These are phyloP conservation scores for Pterocles burchelli DNA, from an alignment of 2,113 vertebrate genomes.

Conservation along the genomic window DNA sequence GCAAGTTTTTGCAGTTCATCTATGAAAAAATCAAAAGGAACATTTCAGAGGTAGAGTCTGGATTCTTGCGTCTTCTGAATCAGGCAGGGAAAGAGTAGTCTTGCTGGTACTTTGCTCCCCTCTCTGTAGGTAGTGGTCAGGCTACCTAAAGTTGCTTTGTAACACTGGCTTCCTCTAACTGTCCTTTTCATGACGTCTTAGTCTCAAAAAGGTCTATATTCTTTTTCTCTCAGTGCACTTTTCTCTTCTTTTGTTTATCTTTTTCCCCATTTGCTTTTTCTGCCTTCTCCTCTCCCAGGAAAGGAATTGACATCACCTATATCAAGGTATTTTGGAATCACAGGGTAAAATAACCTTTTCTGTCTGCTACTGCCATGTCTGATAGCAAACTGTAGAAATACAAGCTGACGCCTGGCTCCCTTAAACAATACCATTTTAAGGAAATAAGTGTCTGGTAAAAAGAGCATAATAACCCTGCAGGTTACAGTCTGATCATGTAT, in stretches of 20 bases:
- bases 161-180: not conserved
- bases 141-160: not conserved
- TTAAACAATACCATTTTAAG: not conserved
- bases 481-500: not conserved
- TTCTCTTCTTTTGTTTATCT: not conserved
- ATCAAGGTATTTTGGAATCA: not conserved
- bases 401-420: not conserved
- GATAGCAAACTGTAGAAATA: not conserved
- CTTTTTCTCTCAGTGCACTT: not conserved
- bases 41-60: conserved; percentile 14
- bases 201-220: not conserved
- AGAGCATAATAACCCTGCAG: not conserved
- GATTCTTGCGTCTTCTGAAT: not conserved
- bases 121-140: not conserved
- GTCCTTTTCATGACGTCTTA: not conserved
- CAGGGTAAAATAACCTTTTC: not conserved
- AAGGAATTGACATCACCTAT: not conserved
- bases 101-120: not conserved
- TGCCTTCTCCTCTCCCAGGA: not conserved
- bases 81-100: not conserved
- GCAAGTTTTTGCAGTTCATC: not conserved
- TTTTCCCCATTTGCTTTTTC: not conserved
- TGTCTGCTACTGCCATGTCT: not conserved
- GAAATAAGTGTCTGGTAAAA: not conserved
- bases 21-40: not conserved